Evolutionary conservation across 2,113 vertebrate species (phyloP).

Genomic region (Labeo catla): DNA sequence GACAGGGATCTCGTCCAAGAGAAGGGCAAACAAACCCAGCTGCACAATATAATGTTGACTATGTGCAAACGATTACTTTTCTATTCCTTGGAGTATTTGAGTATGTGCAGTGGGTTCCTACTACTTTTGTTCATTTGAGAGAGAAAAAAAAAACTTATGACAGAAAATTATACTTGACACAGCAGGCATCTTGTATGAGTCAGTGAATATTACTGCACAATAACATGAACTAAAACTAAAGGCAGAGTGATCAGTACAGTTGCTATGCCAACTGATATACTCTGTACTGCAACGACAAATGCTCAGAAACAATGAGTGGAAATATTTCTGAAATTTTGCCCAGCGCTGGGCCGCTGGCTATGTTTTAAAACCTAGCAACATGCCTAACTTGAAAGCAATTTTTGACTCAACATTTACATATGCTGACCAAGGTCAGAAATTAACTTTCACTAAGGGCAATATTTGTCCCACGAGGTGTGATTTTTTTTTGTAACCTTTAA

Average conservation of each 20-base stretch:
- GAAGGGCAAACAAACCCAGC: neutral
- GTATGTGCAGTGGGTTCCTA: neutral
- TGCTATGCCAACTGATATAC: neutral
- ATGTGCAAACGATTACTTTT: neutral
- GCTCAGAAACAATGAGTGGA: neutral
- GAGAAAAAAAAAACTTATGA: neutral
- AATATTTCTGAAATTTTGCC: neutral
- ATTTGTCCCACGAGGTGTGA: neutral
- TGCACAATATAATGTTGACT: neutral
- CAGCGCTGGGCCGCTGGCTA: neutral
- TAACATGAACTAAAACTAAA: neutral
- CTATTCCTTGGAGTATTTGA: neutral
- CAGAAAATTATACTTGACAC: neutral
- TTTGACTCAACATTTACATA: neutral
- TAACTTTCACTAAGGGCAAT: neutral
- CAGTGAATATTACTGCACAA: neutral
- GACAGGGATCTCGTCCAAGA: neutral
- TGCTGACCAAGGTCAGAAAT: neutral
- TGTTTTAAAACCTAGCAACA: neutral
- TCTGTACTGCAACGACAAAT: neutral
- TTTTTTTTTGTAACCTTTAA: too few species aligned
- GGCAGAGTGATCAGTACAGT: neutral
- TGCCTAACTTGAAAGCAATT: neutral
- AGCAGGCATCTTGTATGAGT: neutral
- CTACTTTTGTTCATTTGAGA: neutral